Base-by-base conservation (phyloP, 2,797 vertebrate species). In the Schizopygopsis malacanthus region DNA sequence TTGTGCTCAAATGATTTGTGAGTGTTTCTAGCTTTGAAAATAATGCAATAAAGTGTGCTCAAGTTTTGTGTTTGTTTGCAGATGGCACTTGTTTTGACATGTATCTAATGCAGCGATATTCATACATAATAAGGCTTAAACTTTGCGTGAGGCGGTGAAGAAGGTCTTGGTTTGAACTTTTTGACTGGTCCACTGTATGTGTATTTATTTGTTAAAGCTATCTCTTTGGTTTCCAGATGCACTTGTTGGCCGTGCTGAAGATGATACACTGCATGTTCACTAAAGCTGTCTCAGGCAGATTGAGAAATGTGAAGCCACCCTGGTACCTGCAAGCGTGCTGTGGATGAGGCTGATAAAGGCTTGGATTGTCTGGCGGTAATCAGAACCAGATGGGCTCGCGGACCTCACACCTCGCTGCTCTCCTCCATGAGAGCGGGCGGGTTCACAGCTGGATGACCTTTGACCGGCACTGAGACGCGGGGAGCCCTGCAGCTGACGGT, bases 401-500 rank as follows among this genome's bases (percentile, higher is more conserved):
- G 94, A 92, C 94, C 93, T 92, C 94, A 90, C 94, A 90, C 94
- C 93, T 93, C 90, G 95, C 93, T 93, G 92, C 93, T 95, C 93
- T 61, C 63, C 54, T 39, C 59, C 92, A 91, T 91, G 91, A 92
- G 92, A 91, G 90, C 88, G 83, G 89, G 88, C 63, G 90, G 92
- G 92, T 91, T 91, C 92, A 93, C 95, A 96, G 95, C 95, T 96
- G 95, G 94, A 93, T 91, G 93, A 94, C 93, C 94, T 93, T 88
- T 93, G 94, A 95, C 93, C 94, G 87, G 90, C 91, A 92, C 91
- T 91, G 93, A 92, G 91, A 92, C 93, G 91, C 93, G 92, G 94
- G 93, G 92, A 95, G 94, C 93, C 93, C 90, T 92, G 84, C 84
- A 91, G 94, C 91, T 95, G 95, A 94, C 94, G 95, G 93, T 89